Evolutionary conservation across 2,113 vertebrate genomes (phyloP), one percentile per base, ranked within the genome.

Genomic region (Meles meles): DNA sequence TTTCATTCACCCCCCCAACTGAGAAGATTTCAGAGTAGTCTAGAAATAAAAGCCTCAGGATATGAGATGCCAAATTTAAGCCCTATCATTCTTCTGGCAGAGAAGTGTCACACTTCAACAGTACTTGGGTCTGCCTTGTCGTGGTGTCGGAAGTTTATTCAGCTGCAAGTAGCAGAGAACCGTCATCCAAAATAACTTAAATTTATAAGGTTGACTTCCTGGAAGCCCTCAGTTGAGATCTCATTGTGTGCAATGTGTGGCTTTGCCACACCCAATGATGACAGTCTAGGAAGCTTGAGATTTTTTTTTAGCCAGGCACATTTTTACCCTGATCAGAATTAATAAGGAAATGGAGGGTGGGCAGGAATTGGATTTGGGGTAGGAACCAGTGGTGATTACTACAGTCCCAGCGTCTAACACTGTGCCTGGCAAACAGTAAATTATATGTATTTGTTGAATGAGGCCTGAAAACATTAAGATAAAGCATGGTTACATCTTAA

Each of bases 1-100:
- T 96, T 42, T 94, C 94, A 90, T 96, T 92, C 96, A 97, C 92
- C 88, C 82, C 88, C 82, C 95, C 94, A 89, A 93, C 97, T 25
- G 84, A 76, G 63, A 87, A 76, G 63, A 87, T 61, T 84, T 89
- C 93, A 94, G 81, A 92, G 63, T 9, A 25, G n/a, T 90, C 44
- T 72, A 90, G 93, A 96, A 94, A 95, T 91, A 92, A 98, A 97
- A 91, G 61, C 10, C 61, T 85, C 93, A 87, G 96, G 96, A 87
- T 88, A 57, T 69, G 87, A 95, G 39, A 79, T 1, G 8, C 27
- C 74, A 92, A 11, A 20, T 39, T 59, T 37, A 94, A 95, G 91
- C 88, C 84, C 57, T 11, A 47, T 20, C 59, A 72, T 85, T 86
- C 52, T 34, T 86, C 76, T 37, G 59, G 76, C 63, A 57, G 87